Evolutionary conservation across 37 sponge, comb jelly and placozoan species (phyloP), one percentile per base, ranked within the genome.

Genomic region (Spongilla lacustris): DNA sequence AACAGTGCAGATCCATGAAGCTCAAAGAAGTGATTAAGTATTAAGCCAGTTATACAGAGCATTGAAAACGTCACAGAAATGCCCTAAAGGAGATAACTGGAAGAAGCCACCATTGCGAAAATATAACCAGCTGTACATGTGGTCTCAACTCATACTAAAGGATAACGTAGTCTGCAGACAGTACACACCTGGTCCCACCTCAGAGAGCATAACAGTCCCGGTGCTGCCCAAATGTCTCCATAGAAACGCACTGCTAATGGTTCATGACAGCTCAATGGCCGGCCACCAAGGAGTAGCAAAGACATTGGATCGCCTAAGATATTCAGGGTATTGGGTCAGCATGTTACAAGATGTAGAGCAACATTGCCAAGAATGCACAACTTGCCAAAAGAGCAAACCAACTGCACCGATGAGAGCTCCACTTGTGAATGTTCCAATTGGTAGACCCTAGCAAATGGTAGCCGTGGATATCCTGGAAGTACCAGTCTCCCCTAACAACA

Each of bases 251-350:
- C 81, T 90, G 23, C 37, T 9, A 5, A 68, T 67, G 0, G n/a
- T 8, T 26, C 81, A 90, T 76, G 82, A 90, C 48, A 32, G 25
- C 3, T 69, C 76, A 9, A 72, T n/a, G 32, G 83, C 86, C 19
- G 86, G 93, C 38, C 93, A 92, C 75, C 86, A 37, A 24, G 93
- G 93, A 26, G 36, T 67, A 36, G 89, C 82, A 25, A 88, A 85
- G 73, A 92, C 89, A 67, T 66, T 92, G 33, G 73, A 74, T 6
- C 34, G 89, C 24, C 30, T 92, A 9, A 71, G 77, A 4, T 31
- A 72, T 4, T 49, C 30, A 26, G 88, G 75, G n/a, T 92, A 85
- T 36, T 88, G 93, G 89, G 86, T 92, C 23, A 69, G 86, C 36
- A 85, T 88, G 83, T 81, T 82, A 31, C 31, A 4, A 2, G 89